Base-by-base conservation (phyloP, 2,797 vertebrate species). In the Hozukius guyotensis region DNA sequence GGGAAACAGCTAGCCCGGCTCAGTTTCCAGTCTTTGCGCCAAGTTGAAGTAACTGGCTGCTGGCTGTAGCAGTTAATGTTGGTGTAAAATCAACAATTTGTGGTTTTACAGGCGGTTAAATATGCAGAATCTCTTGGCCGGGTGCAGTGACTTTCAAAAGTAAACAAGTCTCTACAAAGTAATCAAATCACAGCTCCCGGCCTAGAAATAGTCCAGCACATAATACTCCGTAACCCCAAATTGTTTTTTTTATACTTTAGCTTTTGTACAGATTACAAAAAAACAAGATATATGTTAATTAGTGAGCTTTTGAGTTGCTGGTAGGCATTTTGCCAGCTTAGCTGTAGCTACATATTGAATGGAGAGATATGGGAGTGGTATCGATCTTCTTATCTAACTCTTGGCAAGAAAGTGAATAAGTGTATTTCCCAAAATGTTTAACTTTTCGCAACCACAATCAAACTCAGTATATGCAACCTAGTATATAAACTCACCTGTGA, bases 401-500 rank as follows among this genome's bases (percentile, higher is more conserved):
- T 16, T 32, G 3, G 8, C 22, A 71, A 71, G 29, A 32, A 31
- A 68, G 11, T 8, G 0, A 42, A 22, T 1, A 62, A 55, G 42
- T 9, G 22, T 2, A 73, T 55, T 42, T 62, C 27, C 6, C 6
- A 73, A 63, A 14, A n/a, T 53, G 16, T 11, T 1, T 2, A 13
- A 49, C 0, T 18, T 46, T 46, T 46, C 16, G 8, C 18, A 69
- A 72, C 9, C 20, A 67, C 6, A 75, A 25, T 18, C n/a, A 75
- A 46, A 62, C 8, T 22, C 57, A 63, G 9, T 1, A 31, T 49
- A 16, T 18, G 2, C 7, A 46, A 29, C 13, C 8, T 7, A 27
- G 20, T 34, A 22, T 27, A 18, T 22, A 18, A 72, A 75, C 91
- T 90, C 67, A 94, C 94, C 93, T 72, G 63, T 13, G 53, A 94